These are phyloP conservation scores for Clistopyga incitator DNA, from an alignment of 2,888 invertebrate genomes.

Conservation along the genomic window DNA sequence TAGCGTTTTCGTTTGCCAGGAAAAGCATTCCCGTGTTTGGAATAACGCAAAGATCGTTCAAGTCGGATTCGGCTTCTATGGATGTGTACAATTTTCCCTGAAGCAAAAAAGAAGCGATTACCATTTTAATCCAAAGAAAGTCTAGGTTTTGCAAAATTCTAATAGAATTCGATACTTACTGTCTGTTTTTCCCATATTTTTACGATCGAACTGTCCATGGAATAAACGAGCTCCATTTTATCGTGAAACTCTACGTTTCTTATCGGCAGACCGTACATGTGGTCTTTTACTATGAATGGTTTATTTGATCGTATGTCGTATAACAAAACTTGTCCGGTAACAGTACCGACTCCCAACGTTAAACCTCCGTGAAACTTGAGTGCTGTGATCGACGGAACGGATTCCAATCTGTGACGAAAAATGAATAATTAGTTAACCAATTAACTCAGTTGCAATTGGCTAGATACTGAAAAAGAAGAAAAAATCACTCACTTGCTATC, in stretches of 20 bases:
- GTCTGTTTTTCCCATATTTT: constrained; percentile 96
- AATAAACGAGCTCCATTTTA: constrained; percentile 92
- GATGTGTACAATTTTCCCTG: constrained; percentile 97
- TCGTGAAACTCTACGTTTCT: constrained; percentile 94
- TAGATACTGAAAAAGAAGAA: neutral
- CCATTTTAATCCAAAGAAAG: constrained; percentile 3
- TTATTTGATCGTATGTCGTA: constrained; percentile 97
- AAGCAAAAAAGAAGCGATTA: constrained; percentile 74
- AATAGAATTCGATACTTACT: constrained; percentile 84
- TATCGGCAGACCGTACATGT: constrained; percentile 96
- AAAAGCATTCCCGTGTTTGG: constrained; percentile 96
- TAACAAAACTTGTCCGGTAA: constrained; percentile 96
- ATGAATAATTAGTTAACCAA: constrained; percentile 30
- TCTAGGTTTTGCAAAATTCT: constrained; percentile 24
- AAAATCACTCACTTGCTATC: constrained; percentile 85
- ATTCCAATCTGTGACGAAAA: constrained; percentile 85
- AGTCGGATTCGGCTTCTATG: constrained; percentile 92
- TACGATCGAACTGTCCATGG: constrained; percentile 94
- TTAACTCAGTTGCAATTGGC: neutral
- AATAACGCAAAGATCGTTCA: constrained; percentile 97
- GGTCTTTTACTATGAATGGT: constrained; percentile 96
- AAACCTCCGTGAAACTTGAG: constrained; percentile 91
- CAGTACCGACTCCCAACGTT: constrained; percentile 95
- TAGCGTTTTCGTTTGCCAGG: constrained; percentile 97
- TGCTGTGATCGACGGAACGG: constrained; percentile 91